Conservation (phyloP, 2,888 invertebrate species). For the Alloplasta piceator region DNA sequence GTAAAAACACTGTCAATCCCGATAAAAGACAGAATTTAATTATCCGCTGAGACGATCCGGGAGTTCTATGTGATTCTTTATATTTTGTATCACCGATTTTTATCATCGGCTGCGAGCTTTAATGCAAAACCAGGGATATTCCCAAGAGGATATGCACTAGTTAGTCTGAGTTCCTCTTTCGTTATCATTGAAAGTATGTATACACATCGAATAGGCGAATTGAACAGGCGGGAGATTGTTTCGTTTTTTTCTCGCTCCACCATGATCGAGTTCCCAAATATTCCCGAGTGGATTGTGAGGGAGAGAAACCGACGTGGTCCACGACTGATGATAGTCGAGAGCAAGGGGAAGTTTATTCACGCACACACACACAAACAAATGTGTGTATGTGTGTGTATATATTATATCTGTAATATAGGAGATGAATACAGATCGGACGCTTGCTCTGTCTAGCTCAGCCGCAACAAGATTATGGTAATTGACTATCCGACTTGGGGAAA, state of each 20-base stretch:
- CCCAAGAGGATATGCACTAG: too few relatives aligned
- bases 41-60: too few relatives aligned
- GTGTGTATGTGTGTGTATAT: background rate
- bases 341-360: background rate
- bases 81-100: too few relatives aligned
- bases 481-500: conserved; percentile 81
- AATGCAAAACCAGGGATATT: too few relatives aligned
- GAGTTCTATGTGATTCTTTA: too few relatives aligned
- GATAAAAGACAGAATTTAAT: too few relatives aligned
- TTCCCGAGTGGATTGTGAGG: conserved; percentile 55
- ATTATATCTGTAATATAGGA: conserved; percentile 21
- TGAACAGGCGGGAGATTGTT: background rate
- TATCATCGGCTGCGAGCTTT: too few relatives aligned
- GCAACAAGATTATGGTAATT: conserved; percentile 83
- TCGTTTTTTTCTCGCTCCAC: conserved; percentile 68
- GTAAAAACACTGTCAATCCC: too few relatives aligned
- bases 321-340: conserved; percentile 1
- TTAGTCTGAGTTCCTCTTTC: background rate
- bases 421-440: conserved; percentile 52
- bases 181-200: background rate
- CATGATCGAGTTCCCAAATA: conserved; percentile 73
- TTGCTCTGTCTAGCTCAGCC: conserved; percentile 57
- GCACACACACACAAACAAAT: background rate
- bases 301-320: conserved; percentile 69
- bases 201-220: background rate